phyloP scores from a whole-genome alignment of 2,797 vertebrate genomes.

The Merluccius polli region DNA sequence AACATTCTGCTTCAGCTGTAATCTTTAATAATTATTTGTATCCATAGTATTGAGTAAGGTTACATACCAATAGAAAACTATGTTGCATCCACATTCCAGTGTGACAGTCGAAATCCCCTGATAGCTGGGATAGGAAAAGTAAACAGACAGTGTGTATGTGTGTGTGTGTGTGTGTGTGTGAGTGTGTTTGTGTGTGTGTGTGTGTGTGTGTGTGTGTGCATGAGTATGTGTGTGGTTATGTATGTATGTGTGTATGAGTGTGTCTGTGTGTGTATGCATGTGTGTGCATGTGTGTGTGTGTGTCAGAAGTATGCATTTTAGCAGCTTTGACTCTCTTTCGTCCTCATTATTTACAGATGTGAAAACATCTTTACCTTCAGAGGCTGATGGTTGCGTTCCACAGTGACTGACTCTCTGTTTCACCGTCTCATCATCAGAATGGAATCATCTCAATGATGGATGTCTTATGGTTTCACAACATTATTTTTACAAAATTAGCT shows the following conservation, averaged over 20 bases:
- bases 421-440: neutral
- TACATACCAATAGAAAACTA: conserved; percentile 27
- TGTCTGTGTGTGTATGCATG: conserved; percentile 5
- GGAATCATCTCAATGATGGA: neutral
- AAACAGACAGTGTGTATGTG: conserved; percentile 21
- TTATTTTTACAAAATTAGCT: neutral
- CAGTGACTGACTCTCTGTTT: conserved; percentile 19
- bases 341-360: conserved; percentile 61
- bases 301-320: neutral
- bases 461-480: neutral
- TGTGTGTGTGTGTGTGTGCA: neutral
- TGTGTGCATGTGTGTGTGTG: conserved; percentile 8
- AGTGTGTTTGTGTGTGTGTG: conserved; percentile 11
- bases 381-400: conserved; percentile 37
- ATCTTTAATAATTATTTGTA: conserved; percentile 2
- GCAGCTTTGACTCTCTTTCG: conserved; percentile 12
- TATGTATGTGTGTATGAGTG: neutral
- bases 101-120: conserved; percentile 20
- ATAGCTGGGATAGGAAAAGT: conserved; percentile 40
- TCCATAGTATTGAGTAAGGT: conserved; percentile 11
- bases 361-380: conserved; percentile 52
- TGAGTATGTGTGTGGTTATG: neutral
- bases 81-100: conserved; percentile 13
- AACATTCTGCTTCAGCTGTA: neutral
- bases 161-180: neutral